Base-by-base conservation (phyloP, 2,888 invertebrate species). In the Carterocephalus palaemon region DNA sequence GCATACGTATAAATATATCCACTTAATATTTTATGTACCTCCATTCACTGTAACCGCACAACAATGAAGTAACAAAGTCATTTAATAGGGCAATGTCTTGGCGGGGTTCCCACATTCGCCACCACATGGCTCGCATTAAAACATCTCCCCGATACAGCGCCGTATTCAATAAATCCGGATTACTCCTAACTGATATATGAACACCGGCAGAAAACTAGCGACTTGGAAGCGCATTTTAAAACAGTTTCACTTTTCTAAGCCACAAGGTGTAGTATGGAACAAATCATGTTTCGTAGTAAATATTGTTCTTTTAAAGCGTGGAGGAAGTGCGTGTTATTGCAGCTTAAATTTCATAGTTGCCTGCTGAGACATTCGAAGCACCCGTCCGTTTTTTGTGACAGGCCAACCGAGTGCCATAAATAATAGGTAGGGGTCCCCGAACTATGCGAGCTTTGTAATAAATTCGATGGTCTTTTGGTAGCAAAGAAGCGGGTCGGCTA, bases 321-420 rank as follows among this genome's bases (percentile, higher is more conserved):
- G 67, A 85, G 86, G 85, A 86, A 86, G 82, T 82, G 79, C 78
- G 75, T 86, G 84, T 85, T 86, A 75, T 85, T 84, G 82, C 86
- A 86, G 85, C 85, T 85, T 84, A 84, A 67, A 77, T 74, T 79
- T 77, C 70, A 70, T 67, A 75, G 77, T 72, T 79, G 83, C 86
- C 86, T 74, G 86, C 85, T 85, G 85, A 81, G 86, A 77, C 76
- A 78, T 79, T 78, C 77, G 79, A 75, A 63, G 80, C 83, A 84
- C 78, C 81, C 84, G 85, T 78, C 79, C 76, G 70, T 85, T 86
- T 86, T 86, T 86, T 85, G 81, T 84, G 83, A 84, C 83, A 84
- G 83, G 81, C 83, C 80, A 80, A 85, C 80, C 74, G 77, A 81
- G 71, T 78, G 83, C 83, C 84, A 86, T 86, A 86, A 86, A 86